Evolutionary conservation across 1,140 invertebrate genomes (phyloP).

Genomic region (Leguminivora glycinivorella): DNA sequence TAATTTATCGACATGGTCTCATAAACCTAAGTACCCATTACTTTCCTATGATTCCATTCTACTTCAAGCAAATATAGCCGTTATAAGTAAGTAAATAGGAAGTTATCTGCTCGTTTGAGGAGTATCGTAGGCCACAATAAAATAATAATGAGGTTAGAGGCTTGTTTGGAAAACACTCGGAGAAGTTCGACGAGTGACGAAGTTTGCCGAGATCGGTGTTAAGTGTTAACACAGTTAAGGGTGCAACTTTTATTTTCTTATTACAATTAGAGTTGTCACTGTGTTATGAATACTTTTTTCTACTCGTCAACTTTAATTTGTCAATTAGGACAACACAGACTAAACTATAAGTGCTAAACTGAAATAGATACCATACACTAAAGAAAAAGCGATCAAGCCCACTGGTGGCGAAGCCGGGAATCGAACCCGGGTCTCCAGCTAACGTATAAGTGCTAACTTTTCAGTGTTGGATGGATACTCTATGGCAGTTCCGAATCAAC

Average conservation of each 20-base stretch:
- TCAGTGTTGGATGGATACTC: too few species aligned
- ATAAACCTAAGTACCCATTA: slow-evolving; percentile 5
- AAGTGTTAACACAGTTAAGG: slow-evolving; percentile 12
- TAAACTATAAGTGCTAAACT: too few species aligned
- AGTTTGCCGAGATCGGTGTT: background rate
- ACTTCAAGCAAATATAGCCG: background rate
- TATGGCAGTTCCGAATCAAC: too few species aligned
- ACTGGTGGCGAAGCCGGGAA: too few species aligned
- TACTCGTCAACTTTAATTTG: too few species aligned
- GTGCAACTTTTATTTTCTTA: background rate
- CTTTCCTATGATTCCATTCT: background rate
- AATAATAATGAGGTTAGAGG: slow-evolving; percentile 13
- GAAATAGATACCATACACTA: too few species aligned
- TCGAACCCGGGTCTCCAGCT: too few species aligned
- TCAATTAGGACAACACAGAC: too few species aligned
- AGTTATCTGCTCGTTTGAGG: background rate
- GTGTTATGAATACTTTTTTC: background rate
- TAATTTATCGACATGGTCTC: slow-evolving; percentile 16
- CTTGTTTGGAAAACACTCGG: slow-evolving; percentile 19
- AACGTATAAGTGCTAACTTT: too few species aligned
- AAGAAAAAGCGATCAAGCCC: too few species aligned
- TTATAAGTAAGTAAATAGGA: background rate
- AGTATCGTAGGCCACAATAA: background rate
- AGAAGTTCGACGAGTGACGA: background rate
- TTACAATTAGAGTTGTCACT: background rate